These are phyloP conservation scores for Enteromius unitaeniatus DNA, from an alignment of 2,797 vertebrate genomes.

Conservation along the genomic window DNA sequence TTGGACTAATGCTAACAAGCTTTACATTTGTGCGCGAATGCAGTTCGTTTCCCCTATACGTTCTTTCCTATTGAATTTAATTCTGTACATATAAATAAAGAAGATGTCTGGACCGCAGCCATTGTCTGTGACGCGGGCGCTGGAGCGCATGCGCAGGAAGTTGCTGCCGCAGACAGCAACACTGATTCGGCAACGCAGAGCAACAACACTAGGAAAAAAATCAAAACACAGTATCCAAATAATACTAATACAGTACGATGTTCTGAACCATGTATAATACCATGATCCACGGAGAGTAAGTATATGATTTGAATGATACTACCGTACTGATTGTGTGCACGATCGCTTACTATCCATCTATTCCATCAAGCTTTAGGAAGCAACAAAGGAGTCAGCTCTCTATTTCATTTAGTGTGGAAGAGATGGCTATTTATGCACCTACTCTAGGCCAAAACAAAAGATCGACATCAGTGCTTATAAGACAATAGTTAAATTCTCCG, in stretches of 20 bases:
- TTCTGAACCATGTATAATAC: slow-evolving; percentile 77
- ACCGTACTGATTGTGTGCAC: slow-evolving; percentile 39
- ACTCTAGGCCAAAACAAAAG: slow-evolving; percentile 13
- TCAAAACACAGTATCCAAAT: slow-evolving; percentile 65
- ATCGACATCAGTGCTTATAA: slow-evolving; percentile 6
- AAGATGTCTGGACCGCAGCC: slow-evolving; percentile 49
- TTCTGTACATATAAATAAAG: slow-evolving; percentile 2
- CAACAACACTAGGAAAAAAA: slow-evolving; percentile 68
- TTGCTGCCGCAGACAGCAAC: slow-evolving; percentile 85
- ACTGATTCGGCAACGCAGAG: slow-evolving; percentile 83
- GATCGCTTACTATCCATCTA: slow-evolving; percentile 58
- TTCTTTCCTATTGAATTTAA: rapidly evolving
- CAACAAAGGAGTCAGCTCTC: slow-evolving; percentile 78
- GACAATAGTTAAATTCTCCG: not conserved
- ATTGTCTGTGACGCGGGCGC: slow-evolving; percentile 58
- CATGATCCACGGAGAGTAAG: slow-evolving; percentile 81
- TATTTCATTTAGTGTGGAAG: slow-evolving; percentile 36
- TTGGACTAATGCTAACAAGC: not conserved
- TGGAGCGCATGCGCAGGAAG: slow-evolving; percentile 80
- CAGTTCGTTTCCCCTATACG: not conserved
- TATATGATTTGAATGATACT: slow-evolving; percentile 62
- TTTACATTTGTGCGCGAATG: not conserved
- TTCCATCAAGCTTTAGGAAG: slow-evolving; percentile 65
- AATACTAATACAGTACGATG: slow-evolving; percentile 75
- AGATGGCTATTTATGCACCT: slow-evolving; percentile 8